phyloP scores from a whole-genome alignment of 1,140 invertebrate species.

The Bombus consobrinus region DNA sequence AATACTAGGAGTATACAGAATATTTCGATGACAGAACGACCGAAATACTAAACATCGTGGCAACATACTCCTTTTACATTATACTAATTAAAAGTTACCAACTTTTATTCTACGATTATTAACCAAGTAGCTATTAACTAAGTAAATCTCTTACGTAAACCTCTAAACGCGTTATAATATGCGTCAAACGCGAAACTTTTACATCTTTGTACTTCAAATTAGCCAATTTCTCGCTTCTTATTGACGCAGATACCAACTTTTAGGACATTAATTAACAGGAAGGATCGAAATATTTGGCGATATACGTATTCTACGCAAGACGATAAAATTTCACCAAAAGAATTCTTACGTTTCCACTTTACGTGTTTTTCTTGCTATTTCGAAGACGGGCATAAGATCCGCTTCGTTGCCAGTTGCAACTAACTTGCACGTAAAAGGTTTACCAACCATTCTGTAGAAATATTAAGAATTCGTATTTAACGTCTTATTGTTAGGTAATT shows the following conservation, averaged over 20 bases:
- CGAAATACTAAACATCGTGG: background rate
- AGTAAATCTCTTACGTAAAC: no score
- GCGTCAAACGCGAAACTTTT: no score
- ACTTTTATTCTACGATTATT: background rate
- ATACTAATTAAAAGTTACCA: background rate
- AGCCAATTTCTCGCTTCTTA: background rate
- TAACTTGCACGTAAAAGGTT: background rate
- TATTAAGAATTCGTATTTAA: background rate
- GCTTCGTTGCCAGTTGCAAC: background rate
- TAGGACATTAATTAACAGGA: background rate
- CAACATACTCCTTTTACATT: background rate
- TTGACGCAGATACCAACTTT: background rate
- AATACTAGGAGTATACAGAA: background rate
- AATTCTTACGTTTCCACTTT: slow-evolving; percentile 4
- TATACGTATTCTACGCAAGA: background rate
- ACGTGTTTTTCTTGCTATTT: background rate
- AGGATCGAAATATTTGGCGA: background rate
- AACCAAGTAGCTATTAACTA: background rate
- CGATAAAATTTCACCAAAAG: slow-evolving; percentile 13
- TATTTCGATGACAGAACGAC: background rate
- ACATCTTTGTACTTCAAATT: no score
- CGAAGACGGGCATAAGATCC: background rate
- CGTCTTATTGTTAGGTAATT: background rate
- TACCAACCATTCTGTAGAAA: background rate
- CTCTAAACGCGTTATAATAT: no score